phyloP scores from a whole-genome alignment of 37 sponge, comb jelly and placozoan species.

The Ianthella basta region DNA sequence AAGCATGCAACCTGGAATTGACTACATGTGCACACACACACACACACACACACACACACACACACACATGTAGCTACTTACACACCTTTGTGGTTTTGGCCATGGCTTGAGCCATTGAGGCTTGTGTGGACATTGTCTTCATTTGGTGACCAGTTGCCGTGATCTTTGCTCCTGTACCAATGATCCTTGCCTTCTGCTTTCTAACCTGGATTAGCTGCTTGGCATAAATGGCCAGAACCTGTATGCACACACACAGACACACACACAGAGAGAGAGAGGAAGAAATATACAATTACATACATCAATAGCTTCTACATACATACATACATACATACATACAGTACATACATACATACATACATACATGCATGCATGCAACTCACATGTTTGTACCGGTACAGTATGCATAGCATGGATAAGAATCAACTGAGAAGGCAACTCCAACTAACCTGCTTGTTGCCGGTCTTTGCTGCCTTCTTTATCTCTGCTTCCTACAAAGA shows the following conservation, averaged over 20 bases:
- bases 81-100: slow-evolving; percentile 65
- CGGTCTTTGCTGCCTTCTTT: slow-evolving; percentile 94
- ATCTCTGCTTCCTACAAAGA: slow-evolving; percentile 86
- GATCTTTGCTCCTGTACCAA: slow-evolving; percentile 84
- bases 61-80: neutral
- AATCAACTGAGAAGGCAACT: too few relatives aligned
- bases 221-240: slow-evolving; percentile 74
- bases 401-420: too few relatives aligned
- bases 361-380: too few relatives aligned
- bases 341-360: neutral
- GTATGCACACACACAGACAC: neutral
- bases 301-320: neutral
- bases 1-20: too few relatives aligned
- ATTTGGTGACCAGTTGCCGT: slow-evolving; percentile 88
- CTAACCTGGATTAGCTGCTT: slow-evolving; percentile 95
- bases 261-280: neutral
- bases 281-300: neutral
- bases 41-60: neutral
- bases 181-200: slow-evolving; percentile 89
- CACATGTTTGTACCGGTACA: neutral
- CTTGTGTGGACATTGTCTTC: slow-evolving; percentile 73
- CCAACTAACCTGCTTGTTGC: slow-evolving; percentile 88
- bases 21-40: neutral
- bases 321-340: neutral
- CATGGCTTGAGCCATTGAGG: slow-evolving; percentile 84